Evolutionary conservation across 2,888 invertebrate genomes (phyloP).

Genomic region (Limnephilus auricula): DNA sequence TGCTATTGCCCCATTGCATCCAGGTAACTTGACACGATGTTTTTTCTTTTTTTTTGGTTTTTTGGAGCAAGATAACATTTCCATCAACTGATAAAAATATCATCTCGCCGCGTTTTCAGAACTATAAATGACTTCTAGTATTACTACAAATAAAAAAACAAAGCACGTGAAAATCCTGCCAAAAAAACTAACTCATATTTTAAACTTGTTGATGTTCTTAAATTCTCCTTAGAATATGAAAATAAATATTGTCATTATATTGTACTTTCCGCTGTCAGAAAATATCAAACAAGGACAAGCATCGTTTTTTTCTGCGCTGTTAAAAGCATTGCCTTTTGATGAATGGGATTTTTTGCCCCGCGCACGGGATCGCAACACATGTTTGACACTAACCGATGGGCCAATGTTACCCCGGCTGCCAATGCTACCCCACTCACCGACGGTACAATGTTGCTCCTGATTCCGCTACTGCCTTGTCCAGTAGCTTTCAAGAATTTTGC

Average conservation of each 20-base stretch:
- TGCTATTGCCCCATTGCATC: no score
- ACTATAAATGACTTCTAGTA: no score
- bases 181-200: no score
- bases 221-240: background rate
- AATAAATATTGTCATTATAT: background rate
- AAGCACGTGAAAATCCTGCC: no score
- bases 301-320: slow-evolving; percentile 42
- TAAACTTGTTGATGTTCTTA: background rate
- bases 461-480: slow-evolving; percentile 26
- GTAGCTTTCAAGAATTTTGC: slow-evolving; percentile 23
- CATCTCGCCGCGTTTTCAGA: no score
- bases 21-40: no score
- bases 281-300: background rate
- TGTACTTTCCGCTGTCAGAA: background rate
- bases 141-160: no score
- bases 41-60: no score
- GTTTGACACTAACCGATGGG: slow-evolving; percentile 56
- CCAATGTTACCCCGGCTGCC: slow-evolving; percentile 10
- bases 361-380: slow-evolving; percentile 54
- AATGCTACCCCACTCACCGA: background rate
- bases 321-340: slow-evolving; percentile 55
- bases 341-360: slow-evolving; percentile 52
- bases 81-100: no score
- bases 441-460: background rate
- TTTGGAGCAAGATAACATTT: no score